A percentile compares a stretch with the other conserved stretches of the same genome.
Conservation (phyloP, 2,797 vertebrate species). For the Centropyge bicolor region DNA sequence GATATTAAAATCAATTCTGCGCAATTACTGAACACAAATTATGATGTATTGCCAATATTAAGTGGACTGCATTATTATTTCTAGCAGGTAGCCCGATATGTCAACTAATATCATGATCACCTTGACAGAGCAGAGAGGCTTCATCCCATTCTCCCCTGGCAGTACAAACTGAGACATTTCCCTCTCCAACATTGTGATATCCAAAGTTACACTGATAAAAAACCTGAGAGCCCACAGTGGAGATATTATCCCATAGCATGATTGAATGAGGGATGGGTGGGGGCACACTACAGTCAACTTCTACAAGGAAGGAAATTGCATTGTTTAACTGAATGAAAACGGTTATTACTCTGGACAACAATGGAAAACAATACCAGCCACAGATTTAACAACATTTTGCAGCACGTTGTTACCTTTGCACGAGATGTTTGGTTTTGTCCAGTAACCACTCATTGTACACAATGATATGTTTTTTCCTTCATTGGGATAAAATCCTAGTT, state of each 20-base stretch:
- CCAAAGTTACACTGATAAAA: slow-evolving; percentile 81
- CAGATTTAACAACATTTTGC: background rate
- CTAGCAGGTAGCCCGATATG: background rate
- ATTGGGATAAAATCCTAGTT: slow-evolving; percentile 83
- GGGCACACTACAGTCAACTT: slow-evolving; percentile 82
- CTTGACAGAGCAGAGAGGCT: slow-evolving; percentile 71
- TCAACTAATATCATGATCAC: slow-evolving; percentile 52
- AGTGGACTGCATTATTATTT: background rate
- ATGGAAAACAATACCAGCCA: background rate
- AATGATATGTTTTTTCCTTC: slow-evolving; percentile 75
- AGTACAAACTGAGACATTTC: slow-evolving; percentile 75
- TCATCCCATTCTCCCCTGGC: slow-evolving; percentile 75
- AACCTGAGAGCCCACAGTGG: slow-evolving; percentile 79
- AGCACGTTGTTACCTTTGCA: slow-evolving; percentile 86
- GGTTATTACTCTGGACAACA: background rate
- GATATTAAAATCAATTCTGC: background rate
- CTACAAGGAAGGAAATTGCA: slow-evolving; percentile 67
- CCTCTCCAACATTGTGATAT: slow-evolving; percentile 69
- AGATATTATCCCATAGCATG: slow-evolving; percentile 70
- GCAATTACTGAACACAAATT: background rate
- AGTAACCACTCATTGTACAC: slow-evolving; percentile 84
- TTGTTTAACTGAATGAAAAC: background rate
- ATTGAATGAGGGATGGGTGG: slow-evolving; percentile 69
- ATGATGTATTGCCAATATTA: background rate
- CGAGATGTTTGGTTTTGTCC: slow-evolving; percentile 84